Percentiles rank a stretch among this genome's conserved stretches.
These are phyloP conservation scores for Drosophila multiciliata DNA, from an alignment of 2,888 invertebrate genomes.

Conservation along the genomic window DNA sequence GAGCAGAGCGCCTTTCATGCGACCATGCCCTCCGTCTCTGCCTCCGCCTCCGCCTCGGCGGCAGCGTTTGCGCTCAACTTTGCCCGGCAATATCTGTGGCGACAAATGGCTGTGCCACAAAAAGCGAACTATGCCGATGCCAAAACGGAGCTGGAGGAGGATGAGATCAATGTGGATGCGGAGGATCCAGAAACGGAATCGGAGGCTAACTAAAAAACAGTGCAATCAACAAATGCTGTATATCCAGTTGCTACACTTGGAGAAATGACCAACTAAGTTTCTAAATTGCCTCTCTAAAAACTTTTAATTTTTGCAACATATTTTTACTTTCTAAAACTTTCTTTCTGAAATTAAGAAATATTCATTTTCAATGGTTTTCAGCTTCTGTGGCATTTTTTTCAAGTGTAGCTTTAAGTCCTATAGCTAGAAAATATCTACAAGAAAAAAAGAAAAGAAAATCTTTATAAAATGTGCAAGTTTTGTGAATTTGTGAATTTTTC, in stretches of 20 bases:
- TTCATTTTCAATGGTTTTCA: neutral
- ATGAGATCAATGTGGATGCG: constrained; percentile 92
- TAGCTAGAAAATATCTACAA: constrained; percentile 15
- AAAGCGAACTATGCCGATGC: constrained; percentile 10
- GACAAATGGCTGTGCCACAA: constrained; percentile 55
- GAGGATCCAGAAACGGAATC: constrained; percentile 86
- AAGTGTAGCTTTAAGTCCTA: constrained; percentile 18
- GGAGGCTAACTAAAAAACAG: constrained; percentile 51
- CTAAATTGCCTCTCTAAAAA: neutral
- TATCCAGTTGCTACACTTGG: constrained; percentile 6
- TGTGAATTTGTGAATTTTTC: constrained; percentile 46
- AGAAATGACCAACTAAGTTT: neutral
- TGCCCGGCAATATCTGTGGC: constrained; percentile 81
- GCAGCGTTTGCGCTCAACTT: constrained; percentile 86
- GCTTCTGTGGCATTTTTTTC: neutral
- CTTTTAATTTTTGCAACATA: neutral
- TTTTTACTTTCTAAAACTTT: neutral
- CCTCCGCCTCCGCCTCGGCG: constrained; percentile 86
- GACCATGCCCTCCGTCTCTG: constrained; percentile 85
- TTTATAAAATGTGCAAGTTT: constrained; percentile 14
- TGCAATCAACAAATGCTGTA: constrained; percentile 35
- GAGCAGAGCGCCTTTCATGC: constrained; percentile 95
- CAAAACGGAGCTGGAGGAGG: constrained; percentile 86
- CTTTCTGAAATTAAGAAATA: neutral
- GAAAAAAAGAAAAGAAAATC: neutral